Conservation (phyloP, 1,140 invertebrate genomes). For the Zaprionus vittiger region DNA sequence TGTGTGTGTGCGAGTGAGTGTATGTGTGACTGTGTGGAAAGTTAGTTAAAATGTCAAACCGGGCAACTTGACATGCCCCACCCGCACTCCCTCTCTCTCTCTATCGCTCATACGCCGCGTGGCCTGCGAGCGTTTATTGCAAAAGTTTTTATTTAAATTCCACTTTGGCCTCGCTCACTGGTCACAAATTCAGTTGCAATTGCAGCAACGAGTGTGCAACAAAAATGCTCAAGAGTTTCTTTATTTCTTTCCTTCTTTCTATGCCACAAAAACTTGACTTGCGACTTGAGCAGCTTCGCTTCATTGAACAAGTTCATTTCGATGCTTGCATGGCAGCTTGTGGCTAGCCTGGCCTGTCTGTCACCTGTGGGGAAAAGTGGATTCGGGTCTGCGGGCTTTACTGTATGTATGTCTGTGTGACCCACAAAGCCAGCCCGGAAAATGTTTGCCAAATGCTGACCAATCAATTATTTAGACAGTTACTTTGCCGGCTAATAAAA, state of each 20-base stretch:
- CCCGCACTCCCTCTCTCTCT: conserved; percentile 7
- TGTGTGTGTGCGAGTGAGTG: neutral
- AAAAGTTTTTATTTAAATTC: conserved; percentile 77
- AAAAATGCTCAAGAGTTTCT: conserved; percentile 18
- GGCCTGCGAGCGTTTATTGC: conserved; percentile 59
- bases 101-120: conserved; percentile 35
- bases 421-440: conserved; percentile 23
- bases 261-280: conserved; percentile 45
- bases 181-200: conserved; percentile 39
- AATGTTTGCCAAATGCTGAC: conserved; percentile 17
- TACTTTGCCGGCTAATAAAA: conserved; percentile 71
- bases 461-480: conserved; percentile 65
- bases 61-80: conserved; percentile 22
- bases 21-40: conserved; percentile 35
- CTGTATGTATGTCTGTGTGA: neutral
- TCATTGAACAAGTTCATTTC: conserved; percentile 39
- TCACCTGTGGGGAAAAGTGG: conserved; percentile 26
- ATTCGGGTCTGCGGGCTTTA: conserved; percentile 16
- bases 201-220: neutral
- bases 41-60: conserved; percentile 77
- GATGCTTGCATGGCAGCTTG: conserved; percentile 37
- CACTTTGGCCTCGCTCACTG: conserved; percentile 52
- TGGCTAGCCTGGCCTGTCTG: conserved; percentile 1
- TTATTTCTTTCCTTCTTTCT: conserved; percentile 12
- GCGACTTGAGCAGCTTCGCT: conserved; percentile 6